These are phyloP conservation scores for Lycorma delicatula DNA, from an alignment of 1,140 invertebrate species.

Conservation along the genomic window DNA sequence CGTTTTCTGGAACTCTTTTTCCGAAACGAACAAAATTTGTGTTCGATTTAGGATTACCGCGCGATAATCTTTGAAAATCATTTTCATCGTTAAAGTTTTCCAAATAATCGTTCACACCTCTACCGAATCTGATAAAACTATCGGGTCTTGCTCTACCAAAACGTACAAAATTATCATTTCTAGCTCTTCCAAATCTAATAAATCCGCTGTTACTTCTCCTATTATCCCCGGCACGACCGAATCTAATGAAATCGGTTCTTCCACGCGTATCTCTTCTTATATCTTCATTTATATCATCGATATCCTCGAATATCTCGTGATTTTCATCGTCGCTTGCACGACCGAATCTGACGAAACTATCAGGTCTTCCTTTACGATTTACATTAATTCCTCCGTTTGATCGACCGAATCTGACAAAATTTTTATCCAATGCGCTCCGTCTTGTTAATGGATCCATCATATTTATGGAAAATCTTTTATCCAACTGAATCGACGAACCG, in stretches of 20 bases:
- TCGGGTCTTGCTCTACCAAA: constrained; percentile 8
- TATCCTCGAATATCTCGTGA: constrained; percentile 14
- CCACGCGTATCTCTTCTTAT: constrained; percentile 24
- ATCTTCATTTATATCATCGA: constrained; percentile 21
- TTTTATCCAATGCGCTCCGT: constrained; percentile 29
- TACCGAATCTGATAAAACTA: constrained; percentile 2
- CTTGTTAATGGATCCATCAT: constrained; percentile 25
- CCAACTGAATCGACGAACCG: neutral
- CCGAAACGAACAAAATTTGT: constrained; percentile 18
- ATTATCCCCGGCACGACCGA: constrained; percentile 21
- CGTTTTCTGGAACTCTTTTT: neutral
- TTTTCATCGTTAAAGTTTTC: neutral
- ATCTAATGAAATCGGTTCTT: constrained; percentile 21
- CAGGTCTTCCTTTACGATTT: constrained; percentile 7
- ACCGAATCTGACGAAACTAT: constrained; percentile 22
- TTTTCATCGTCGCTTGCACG: constrained; percentile 19
- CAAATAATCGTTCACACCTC: neutral
- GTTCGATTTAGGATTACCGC: constrained; percentile 1
- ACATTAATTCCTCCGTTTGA: constrained; percentile 6
- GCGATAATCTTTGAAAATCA: neutral
- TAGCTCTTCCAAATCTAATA: constrained; percentile 20
- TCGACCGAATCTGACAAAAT: constrained; percentile 32
- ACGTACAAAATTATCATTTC: constrained; percentile 7
- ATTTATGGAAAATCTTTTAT: constrained; percentile 16
- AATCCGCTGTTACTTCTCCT: constrained; percentile 22